Base-by-base conservation (phyloP, 2,113 vertebrate species). In the Centropus bengalensis region DNA sequence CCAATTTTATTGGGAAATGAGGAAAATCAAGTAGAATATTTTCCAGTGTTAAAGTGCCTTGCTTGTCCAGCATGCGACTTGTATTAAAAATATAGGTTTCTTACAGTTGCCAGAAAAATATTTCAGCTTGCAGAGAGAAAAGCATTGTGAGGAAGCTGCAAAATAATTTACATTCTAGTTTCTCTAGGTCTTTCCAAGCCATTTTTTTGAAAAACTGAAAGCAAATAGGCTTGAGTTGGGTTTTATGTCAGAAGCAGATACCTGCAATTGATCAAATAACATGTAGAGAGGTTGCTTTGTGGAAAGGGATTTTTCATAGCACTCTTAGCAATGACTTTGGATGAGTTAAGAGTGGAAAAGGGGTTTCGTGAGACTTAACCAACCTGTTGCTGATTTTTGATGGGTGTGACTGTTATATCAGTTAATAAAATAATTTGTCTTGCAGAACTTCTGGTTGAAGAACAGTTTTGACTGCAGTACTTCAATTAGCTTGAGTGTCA, bases 1-100 rank as follows among this genome's bases (percentile, higher is more conserved):
- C 93, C 95, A 96, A 84, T 82, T 94, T 94, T 93, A 64, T 21
- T 91, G 90, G 95, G 93, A 94, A 96, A 93, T 95, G 44, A 90
- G 96, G 93, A 95, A 97, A 95, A 94, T 93, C 28, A 44, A 75
- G 86, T 60, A 56, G 83, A 90, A 86, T 91, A 94, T 94, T 96
- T 96, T 94, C 92, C 93, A 94, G 44, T 62, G 30, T 96, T 83
- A 77, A 88, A 67, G 91, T 79, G 73, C 73, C n/a, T 71, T 75
- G n/a, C 79, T 96, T 96, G 82, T 94, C 52, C 91, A 86, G 74
- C 44, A 10, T 23, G 52, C 89, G 95, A 91, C 93, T 91, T 69
- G 64, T 90, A 59, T 96, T 94, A 84, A 88, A 94, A 93, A 90
- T 90, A 91, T 32, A 96, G 49, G 90, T 95, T 94, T 91, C 24